Percentiles rank a stretch among this genome's conserved stretches.
Evolutionary conservation across 2,888 invertebrate genomes (phyloP).

Genomic region (Adineta ricciae): DNA sequence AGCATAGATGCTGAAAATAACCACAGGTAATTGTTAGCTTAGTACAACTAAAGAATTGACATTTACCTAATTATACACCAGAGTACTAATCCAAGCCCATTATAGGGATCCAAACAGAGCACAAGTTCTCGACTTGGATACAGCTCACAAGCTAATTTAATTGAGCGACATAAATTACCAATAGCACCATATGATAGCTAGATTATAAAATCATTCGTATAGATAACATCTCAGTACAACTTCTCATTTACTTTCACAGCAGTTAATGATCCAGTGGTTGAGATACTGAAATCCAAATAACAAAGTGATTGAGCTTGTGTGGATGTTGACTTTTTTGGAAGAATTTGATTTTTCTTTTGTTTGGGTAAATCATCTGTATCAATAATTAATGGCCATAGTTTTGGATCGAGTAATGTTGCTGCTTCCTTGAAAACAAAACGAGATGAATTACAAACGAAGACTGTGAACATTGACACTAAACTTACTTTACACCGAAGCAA

Average conservation of each 20-base stretch:
- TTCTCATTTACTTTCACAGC: conserved; percentile 65
- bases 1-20: conserved; percentile 76
- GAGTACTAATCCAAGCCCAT: conserved; percentile 89
- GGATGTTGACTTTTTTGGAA: conserved; percentile 71
- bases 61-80: conserved; percentile 63
- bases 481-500: conserved; percentile 74
- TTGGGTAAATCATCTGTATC: conserved; percentile 97
- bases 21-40: too few species aligned
- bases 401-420: conserved; percentile 73
- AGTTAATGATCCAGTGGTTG: conserved; percentile 93
- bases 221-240: too few species aligned
- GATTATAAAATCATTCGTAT: conserved; percentile 34
- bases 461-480: too few species aligned
- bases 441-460: too few species aligned
- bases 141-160: conserved; percentile 95
- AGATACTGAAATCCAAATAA: conserved; percentile 89
- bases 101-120: conserved; percentile 93
- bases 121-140: conserved; percentile 96
- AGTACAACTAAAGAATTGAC: neutral
- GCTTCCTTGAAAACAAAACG: conserved; percentile 65
- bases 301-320: conserved; percentile 93
- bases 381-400: conserved; percentile 90
- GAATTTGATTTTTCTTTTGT: conserved; percentile 58
- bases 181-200: conserved; percentile 83
- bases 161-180: conserved; percentile 74